A percentile compares a stretch with the other conserved stretches of the same genome.
These are phyloP conservation scores for Melanostoma mellinum DNA, from an alignment of 2,888 invertebrate genomes.

Conservation along the genomic window DNA sequence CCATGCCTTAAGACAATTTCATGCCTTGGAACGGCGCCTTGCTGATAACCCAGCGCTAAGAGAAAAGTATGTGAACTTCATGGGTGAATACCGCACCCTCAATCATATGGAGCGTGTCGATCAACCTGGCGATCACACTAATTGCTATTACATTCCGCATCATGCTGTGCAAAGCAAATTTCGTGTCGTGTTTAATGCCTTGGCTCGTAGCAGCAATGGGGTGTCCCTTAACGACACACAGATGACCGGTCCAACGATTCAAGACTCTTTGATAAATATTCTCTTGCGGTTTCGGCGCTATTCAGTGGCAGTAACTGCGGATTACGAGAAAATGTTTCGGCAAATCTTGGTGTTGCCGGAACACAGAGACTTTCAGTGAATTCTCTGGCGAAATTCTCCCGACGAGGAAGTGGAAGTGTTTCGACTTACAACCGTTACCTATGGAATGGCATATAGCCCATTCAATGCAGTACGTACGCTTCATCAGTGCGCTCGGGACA, in stretches of 20 bases:
- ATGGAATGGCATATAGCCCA: too few relatives aligned
- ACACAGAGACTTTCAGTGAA: slow-evolving; percentile 22
- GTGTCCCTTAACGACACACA: too few relatives aligned
- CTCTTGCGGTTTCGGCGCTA: slow-evolving; percentile 41
- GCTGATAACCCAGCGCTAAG: background rate
- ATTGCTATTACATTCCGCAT: slow-evolving; percentile 44
- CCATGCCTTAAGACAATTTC: slow-evolving; percentile 21
- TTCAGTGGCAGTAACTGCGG: background rate
- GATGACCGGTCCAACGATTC: slow-evolving; percentile 7
- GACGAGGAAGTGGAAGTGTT: background rate
- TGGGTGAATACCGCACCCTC: slow-evolving; percentile 35
- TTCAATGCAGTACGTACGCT: too few relatives aligned
- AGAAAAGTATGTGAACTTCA: slow-evolving; percentile 23
- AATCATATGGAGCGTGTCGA: slow-evolving; percentile 42
- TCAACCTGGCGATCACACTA: background rate
- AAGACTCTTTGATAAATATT: slow-evolving; percentile 46
- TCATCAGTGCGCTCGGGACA: background rate
- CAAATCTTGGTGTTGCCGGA: slow-evolving; percentile 24
- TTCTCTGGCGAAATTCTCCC: slow-evolving; percentile 29
- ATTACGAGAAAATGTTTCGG: slow-evolving; percentile 7
- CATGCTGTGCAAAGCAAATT: slow-evolving; percentile 48
- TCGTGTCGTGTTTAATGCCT: slow-evolving; percentile 53
- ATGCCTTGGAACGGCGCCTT: slow-evolving; percentile 31
- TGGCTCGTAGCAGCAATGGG: slow-evolving; percentile 24
- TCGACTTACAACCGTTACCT: background rate